Evolutionary conservation across 2,797 vertebrate species (phyloP), one percentile per base, ranked within the genome.

Genomic region (Acrossocheilus fasciatus): DNA sequence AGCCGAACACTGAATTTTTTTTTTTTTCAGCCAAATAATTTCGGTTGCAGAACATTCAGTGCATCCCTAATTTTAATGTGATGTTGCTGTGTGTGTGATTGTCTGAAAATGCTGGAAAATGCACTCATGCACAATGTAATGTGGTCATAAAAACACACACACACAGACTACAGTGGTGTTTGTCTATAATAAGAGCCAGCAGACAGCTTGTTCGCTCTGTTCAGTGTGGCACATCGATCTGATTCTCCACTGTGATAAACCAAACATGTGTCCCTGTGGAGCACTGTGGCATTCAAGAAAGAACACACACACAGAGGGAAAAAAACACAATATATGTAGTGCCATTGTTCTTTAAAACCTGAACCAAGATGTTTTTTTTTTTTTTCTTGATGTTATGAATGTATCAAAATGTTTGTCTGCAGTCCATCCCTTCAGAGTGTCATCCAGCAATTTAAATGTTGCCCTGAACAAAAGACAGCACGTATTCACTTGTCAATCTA

Each of bases 211-310:
- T 80, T 90, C 83, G 8, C 52, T 90, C 82, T 83, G 64, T 84
- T 84, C 85, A 88, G 74, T 82, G 80, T 88, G 80, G 85, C 70
- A 80, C 78, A 90, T 90, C 74, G 87, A 90, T 88, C 87, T 39
- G 87, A 90, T 90, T 87, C 85, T 85, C 84, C 74, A 64, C 75
- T 85, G 79, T 82, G 87, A 87, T 81, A 83, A 73, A 70, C 72
- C 62, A 26, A 88, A 88, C 85, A 85, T 41, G 43, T 80, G 39
- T 90, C 87, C 86, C 87, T 73, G 59, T 57, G 54, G 87, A 88
- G 66, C 76, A 62, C 80, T 70, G 34, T 45, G 70, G 70, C 86
- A 87, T 87, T 88, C 82, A 79, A 50, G 36, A 70, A 73, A 9
- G 54, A 62, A 59, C 50, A 73, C 74, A 78, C 64, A 62, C 78